Conservation (phyloP, 2,113 vertebrate species). For the Petaurus breviceps region DNA sequence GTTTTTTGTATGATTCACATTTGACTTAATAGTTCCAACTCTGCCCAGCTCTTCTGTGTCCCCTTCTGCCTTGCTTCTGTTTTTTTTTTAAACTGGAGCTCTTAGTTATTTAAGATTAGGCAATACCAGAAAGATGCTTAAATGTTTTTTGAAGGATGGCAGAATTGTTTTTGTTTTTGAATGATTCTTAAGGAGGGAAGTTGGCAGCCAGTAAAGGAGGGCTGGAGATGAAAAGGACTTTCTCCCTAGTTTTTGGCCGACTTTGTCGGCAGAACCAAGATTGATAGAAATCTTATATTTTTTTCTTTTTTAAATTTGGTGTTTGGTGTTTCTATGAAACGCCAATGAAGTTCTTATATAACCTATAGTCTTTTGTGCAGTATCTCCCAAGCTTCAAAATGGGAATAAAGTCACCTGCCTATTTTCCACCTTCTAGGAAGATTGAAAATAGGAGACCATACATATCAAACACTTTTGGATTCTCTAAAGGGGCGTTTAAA, state of each 20-base stretch:
- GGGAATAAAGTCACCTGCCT: background rate
- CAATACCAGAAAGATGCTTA: conserved; percentile 3
- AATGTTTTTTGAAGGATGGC: background rate
- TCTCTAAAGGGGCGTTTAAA: conserved; percentile 14
- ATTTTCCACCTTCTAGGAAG: conserved; percentile 34
- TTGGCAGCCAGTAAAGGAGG: background rate
- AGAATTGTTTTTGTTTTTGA: conserved; percentile 4
- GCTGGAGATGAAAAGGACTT: background rate
- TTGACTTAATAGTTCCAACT: background rate
- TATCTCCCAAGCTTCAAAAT: conserved; percentile 40
- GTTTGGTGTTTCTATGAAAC: background rate
- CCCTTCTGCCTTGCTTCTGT: background rate
- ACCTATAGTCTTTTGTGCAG: background rate
- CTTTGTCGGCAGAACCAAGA: conserved; percentile 23
- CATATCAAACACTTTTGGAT: conserved; percentile 20
- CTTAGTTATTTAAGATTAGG: conserved; percentile 39
- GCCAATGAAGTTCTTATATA: background rate
- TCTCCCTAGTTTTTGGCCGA: background rate
- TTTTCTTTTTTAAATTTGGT: background rate
- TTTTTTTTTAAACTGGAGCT: background rate
- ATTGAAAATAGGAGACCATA: background rate
- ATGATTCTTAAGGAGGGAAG: background rate
- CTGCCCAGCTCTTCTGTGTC: background rate
- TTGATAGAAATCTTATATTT: conserved; percentile 22
- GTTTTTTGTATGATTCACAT: background rate